Percentiles rank a stretch among this genome's conserved stretches.
These are phyloP conservation scores for Alethe castanea DNA, from an alignment of 2,113 vertebrate species.

Conservation along the genomic window DNA sequence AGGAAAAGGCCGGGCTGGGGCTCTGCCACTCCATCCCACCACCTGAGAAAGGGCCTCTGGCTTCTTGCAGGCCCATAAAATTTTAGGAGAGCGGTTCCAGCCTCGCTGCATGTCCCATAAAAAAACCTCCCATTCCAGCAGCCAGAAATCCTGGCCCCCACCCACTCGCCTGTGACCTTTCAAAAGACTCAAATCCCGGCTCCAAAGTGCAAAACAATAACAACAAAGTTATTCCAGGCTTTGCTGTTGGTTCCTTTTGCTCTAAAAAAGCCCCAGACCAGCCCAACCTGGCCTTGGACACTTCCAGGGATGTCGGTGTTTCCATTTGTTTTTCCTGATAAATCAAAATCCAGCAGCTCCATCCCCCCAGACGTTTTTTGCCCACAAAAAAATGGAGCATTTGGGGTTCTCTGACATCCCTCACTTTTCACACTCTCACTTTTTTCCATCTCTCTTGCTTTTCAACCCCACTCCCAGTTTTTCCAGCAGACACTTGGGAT, in stretches of 20 bases:
- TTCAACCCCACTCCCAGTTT: neutral
- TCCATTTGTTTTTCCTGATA: neutral
- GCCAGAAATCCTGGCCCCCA: neutral
- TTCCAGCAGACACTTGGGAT: neutral
- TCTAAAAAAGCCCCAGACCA: neutral
- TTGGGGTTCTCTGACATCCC: accelerated
- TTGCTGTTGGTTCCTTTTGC: neutral
- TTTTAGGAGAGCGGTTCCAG: neutral
- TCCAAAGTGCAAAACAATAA: neutral
- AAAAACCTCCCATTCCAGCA: neutral
- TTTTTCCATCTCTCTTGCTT: neutral
- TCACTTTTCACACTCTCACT: accelerated
- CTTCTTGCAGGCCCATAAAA: neutral
- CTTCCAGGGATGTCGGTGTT: neutral
- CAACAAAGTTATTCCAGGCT: neutral
- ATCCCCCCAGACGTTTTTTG: accelerated
- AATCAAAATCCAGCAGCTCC: neutral
- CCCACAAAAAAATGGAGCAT: accelerated
- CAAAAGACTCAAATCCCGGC: neutral
- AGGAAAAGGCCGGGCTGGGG: neutral
- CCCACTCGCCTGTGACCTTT: neutral
- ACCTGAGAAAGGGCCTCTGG: neutral
- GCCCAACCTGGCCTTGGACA: neutral
- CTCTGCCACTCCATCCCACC: neutral
- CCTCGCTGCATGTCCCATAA: neutral